Evolutionary conservation across 2,888 invertebrate genomes (phyloP).

Genomic region (Drosophila helvetica): DNA sequence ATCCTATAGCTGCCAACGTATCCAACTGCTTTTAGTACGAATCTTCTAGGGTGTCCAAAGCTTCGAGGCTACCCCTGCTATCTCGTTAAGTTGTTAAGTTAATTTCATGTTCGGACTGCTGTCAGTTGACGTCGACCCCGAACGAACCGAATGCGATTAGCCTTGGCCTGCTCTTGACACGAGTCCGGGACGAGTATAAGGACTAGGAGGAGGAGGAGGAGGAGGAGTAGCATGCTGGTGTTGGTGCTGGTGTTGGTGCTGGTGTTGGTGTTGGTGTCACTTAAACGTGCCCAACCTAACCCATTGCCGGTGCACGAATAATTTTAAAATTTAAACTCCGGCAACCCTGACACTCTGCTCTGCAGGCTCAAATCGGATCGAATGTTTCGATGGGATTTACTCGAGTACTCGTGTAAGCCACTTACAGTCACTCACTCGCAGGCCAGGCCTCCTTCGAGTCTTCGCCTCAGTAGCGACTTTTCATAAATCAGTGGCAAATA

Average conservation of each 20-base stretch:
- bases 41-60: slow-evolving; percentile 1
- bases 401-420: slow-evolving; percentile 9
- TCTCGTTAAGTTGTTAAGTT: too few species aligned
- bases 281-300: slow-evolving; percentile 21
- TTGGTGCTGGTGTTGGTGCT: background rate
- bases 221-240: background rate
- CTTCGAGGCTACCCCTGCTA: background rate
- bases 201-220: too few species aligned
- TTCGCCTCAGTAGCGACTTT: slow-evolving; percentile 38
- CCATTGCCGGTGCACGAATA: slow-evolving; percentile 16
- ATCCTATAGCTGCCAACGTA: too few species aligned
- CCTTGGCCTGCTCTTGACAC: slow-evolving; percentile 41
- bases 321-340: slow-evolving; percentile 19
- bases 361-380: slow-evolving; percentile 5
- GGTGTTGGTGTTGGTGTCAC: background rate
- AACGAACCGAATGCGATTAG: slow-evolving; percentile 55
- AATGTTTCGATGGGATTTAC: background rate
- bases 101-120: slow-evolving; percentile 42
- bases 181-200: background rate
- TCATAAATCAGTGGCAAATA: slow-evolving; percentile 68
- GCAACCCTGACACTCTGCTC: background rate
- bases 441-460: background rate
- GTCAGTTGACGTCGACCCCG: slow-evolving; percentile 41
- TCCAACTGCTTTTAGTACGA: too few species aligned
- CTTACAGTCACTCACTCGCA: slow-evolving; percentile 1